These are phyloP conservation scores for Chionoecetes opilio DNA, from an alignment of 1,140 invertebrate species.

Conservation along the genomic window DNA sequence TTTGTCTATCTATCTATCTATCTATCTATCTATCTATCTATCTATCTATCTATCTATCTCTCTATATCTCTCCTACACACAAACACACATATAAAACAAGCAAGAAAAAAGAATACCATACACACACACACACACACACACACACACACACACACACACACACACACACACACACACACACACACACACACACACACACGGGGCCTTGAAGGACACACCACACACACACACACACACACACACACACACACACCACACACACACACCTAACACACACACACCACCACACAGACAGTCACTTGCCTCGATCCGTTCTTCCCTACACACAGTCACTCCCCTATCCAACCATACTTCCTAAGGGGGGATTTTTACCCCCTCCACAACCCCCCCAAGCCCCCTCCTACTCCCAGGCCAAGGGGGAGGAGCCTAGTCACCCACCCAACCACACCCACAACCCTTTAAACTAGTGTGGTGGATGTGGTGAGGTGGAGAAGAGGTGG, in stretches of 20 bases:
- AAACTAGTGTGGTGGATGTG: too few species aligned
- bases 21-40: too few species aligned
- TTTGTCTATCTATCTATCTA: too few species aligned
- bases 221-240: not conserved
- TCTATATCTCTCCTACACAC: not conserved
- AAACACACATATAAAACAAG: not conserved
- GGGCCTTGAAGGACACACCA: not conserved
- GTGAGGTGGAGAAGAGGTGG: too few species aligned
- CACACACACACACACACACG: not conserved
- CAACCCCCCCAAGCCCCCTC: not conserved
- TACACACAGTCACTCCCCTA: too few species aligned
- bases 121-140: too few species aligned
- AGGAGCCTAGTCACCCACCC: too few species aligned
- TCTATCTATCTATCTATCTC: not conserved
- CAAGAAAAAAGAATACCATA: not conserved
- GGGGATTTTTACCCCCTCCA: not conserved
- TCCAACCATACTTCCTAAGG: not conserved
- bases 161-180: conserved; percentile 27
- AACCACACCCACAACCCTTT: too few species aligned
- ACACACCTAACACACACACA: not conserved
- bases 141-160: conserved; percentile 2
- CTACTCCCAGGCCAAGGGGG: not conserved
- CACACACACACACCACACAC: not conserved
- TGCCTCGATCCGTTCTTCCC: too few species aligned
- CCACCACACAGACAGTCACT: not conserved